Evolutionary conservation across 2,113 vertebrate species (phyloP).

Genomic region (Chloropsis cyanopogon): DNA sequence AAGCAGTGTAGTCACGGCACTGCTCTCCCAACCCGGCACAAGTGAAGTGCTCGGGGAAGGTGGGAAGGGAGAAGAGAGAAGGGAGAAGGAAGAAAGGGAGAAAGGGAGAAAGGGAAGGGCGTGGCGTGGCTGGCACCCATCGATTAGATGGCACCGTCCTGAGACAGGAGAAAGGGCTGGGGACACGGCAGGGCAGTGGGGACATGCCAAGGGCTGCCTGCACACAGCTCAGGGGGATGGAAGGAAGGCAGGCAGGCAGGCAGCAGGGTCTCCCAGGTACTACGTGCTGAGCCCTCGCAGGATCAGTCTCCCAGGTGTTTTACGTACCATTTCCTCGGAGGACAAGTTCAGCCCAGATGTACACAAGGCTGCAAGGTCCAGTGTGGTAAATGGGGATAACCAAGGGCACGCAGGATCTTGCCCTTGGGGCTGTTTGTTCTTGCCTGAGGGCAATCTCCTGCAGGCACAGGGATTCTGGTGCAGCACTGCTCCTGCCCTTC

Average conservation of each 20-base stretch:
- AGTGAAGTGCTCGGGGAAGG: neutral
- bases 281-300: rapidly evolving
- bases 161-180: rapidly evolving
- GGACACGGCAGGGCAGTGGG: neutral
- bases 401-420: rapidly evolving
- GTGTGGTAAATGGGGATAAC: neutral
- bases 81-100: neutral
- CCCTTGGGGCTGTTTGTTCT: neutral
- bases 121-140: rapidly evolving
- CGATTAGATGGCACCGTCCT: neutral
- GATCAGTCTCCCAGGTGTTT: neutral
- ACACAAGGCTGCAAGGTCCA: neutral
- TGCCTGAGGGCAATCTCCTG: neutral
- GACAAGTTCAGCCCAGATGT: neutral
- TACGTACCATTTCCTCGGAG: neutral
- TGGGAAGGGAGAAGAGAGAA: neutral
- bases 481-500: neutral
- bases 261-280: rapidly evolving
- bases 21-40: neutral
- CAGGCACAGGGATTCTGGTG: neutral
- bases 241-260: too few relatives aligned
- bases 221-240: rapidly evolving
- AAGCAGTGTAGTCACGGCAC: rapidly evolving
- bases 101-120: neutral
- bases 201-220: too few relatives aligned